Percentiles rank a stretch among this genome's conserved stretches.
Conservation (phyloP, 2,888 invertebrate genomes). For the Brachylomia viminalis region DNA sequence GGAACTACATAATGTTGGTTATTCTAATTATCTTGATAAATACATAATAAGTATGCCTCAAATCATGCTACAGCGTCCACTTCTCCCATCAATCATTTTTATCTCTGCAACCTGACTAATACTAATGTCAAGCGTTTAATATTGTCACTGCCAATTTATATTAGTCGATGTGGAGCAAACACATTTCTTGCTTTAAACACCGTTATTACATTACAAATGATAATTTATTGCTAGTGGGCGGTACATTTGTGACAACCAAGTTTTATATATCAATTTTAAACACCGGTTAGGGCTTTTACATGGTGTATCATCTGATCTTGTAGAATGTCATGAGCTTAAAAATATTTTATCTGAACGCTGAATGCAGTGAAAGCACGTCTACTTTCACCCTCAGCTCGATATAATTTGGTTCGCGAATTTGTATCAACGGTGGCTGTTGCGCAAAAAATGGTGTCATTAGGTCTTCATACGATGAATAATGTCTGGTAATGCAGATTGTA, state of each 20-base stretch:
- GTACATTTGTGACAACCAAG: conserved; percentile 61
- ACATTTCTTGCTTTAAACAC: conserved; percentile 44
- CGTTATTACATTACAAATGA: conserved; percentile 54
- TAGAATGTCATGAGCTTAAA: conserved; percentile 69
- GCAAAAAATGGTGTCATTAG: conserved; percentile 85
- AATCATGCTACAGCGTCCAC: conserved; percentile 1
- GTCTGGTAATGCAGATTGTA: conserved; percentile 73
- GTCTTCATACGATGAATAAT: conserved; percentile 80
- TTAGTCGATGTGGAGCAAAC: conserved; percentile 48
- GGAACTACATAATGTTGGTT: conserved; percentile 34
- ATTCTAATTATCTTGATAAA: conserved; percentile 23
- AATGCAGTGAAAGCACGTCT: conserved; percentile 84
- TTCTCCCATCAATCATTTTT: conserved; percentile 48
- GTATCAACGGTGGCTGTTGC: conserved; percentile 79
- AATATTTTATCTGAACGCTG: conserved; percentile 71
- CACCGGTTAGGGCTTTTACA: conserved; percentile 56
- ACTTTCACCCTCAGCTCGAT: conserved; percentile 80
- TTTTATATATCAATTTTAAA: conserved; percentile 59
- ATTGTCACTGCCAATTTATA: conserved; percentile 57
- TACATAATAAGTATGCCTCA: not conserved
- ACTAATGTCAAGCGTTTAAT: conserved; percentile 56
- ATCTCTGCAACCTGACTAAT: conserved; percentile 50
- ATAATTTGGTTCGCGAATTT: conserved; percentile 83
- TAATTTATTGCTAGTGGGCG: conserved; percentile 55
- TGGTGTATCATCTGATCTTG: conserved; percentile 64